Conservation (phyloP, 1,140 invertebrate species). For the Drosophila persimilis region DNA sequence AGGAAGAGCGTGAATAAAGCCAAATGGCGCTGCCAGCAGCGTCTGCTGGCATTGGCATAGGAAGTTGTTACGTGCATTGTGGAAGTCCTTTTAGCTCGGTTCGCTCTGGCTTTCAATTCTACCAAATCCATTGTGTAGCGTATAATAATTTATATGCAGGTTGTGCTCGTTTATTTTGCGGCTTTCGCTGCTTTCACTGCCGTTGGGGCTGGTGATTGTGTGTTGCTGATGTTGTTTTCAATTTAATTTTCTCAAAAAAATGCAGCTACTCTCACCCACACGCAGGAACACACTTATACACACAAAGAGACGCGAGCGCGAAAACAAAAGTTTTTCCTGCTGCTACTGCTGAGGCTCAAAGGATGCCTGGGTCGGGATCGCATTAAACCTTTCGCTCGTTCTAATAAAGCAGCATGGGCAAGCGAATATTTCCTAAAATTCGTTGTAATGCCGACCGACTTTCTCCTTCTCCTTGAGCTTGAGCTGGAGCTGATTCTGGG, state of each 20-base stretch:
- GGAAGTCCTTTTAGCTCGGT: slow-evolving; percentile 58
- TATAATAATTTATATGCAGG: slow-evolving; percentile 57
- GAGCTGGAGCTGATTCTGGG: slow-evolving; percentile 24
- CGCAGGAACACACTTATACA: neutral
- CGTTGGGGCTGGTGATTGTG: neutral
- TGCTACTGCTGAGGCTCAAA: slow-evolving; percentile 8
- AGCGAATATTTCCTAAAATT: slow-evolving; percentile 62
- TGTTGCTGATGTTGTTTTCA: slow-evolving; percentile 35
- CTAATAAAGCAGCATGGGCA: slow-evolving; percentile 59
- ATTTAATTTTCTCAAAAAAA: slow-evolving; percentile 51
- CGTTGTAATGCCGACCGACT: slow-evolving; percentile 21
- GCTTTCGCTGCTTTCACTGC: neutral
- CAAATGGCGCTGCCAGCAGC: slow-evolving; percentile 53
- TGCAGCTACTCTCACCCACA: slow-evolving; percentile 38
- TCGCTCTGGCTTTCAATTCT: slow-evolving; percentile 47
- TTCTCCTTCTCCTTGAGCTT: slow-evolving; percentile 1
- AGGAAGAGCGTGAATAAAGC: slow-evolving; percentile 67
- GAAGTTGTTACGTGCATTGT: slow-evolving; percentile 61
- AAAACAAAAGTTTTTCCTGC: slow-evolving; percentile 46
- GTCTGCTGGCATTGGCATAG: slow-evolving; percentile 28
- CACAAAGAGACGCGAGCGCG: slow-evolving; percentile 17
- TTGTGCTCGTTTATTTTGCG: slow-evolving; percentile 17
- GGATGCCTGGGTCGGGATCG: slow-evolving; percentile 28
- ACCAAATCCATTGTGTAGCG: slow-evolving; percentile 71
- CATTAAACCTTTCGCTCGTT: slow-evolving; percentile 44